Evolutionary conservation across 2,113 vertebrate genomes (phyloP), one percentile per base, ranked within the genome.

Genomic region (Accipiter cooperii): DNA sequence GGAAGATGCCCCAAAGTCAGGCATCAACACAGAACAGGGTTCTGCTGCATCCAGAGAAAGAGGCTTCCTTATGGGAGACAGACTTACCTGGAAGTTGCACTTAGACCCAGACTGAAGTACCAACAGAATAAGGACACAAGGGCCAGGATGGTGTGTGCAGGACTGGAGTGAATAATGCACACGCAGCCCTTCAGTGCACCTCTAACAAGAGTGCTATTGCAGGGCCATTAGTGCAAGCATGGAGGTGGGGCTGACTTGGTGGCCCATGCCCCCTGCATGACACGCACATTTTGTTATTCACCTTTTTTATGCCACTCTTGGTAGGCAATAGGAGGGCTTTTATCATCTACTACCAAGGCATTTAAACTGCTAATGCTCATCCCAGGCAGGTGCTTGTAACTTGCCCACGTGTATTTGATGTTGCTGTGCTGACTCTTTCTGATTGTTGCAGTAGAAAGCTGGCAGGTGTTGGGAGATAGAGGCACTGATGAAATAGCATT

Each of bases 141-240:
- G 1, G 3, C 12, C 70, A 46, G 68, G 29, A 21, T 19, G 31
- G 34, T 1, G 9, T 19, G 51, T 47, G 52, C 47, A 51, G 49
- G 25, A 22, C 24, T 15, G 21, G 24, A 6, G 49, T 4, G 33
- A 22, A 6, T 20, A 19, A 1, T 0, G 5, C 24, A 11, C 6
- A 0, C 1, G 1, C 21, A 71, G 46, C 65, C 17, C 26, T 31
- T 17, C 73, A 29, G 49, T 15, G 13, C 55, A 4, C 17, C 34
- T 57, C 61, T 5, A 5, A 13, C 13, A 15, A 2, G 10, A 1
- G 0, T 17, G 21, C 20, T 49, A 7, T 13, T 24, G 6, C 46
- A 51, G 61, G 34, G 34, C 51, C 65, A 13, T 18, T 13, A 36
- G 79, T 38, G 40, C 29, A 12, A 3, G 22, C 15, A 2, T 4